A percentile compares a stretch with the other conserved stretches of the same genome.
Conservation (phyloP, 2,797 vertebrate species). For the Notolabrus celidotus region DNA sequence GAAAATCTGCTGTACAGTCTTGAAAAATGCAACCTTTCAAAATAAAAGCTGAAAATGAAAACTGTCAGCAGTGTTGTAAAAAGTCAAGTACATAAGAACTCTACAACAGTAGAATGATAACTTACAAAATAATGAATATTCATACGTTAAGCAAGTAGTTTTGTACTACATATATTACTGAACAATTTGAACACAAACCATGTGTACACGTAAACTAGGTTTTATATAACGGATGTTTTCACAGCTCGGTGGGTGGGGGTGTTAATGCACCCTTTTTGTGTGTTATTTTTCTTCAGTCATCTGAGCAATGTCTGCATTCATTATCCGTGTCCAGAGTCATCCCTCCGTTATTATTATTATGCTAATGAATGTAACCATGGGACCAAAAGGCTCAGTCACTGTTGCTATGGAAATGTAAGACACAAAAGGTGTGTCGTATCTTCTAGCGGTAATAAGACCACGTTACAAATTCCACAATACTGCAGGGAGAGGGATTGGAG, state of each 20-base stretch:
- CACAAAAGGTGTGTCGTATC: constrained; percentile 25
- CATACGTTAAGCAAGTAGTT: constrained; percentile 14
- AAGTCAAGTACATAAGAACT: constrained; percentile 1
- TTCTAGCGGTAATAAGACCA: constrained; percentile 25
- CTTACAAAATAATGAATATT: background rate
- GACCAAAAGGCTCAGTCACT: constrained; percentile 15
- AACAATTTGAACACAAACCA: constrained; percentile 10
- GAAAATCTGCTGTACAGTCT: background rate
- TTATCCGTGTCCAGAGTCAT: constrained; percentile 36
- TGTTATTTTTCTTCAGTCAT: constrained; percentile 2
- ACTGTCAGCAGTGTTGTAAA: background rate
- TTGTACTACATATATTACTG: constrained; percentile 25
- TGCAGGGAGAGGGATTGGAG: constrained; percentile 12
- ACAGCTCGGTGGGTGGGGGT: background rate
- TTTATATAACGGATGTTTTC: constrained; percentile 6
- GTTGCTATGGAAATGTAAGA: constrained; percentile 65
- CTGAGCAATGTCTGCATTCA: constrained; percentile 38
- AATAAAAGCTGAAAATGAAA: background rate
- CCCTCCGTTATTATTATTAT: constrained; percentile 21
- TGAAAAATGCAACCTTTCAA: background rate
- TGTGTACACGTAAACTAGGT: constrained; percentile 5
- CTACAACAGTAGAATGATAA: background rate
- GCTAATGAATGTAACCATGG: constrained; percentile 48
- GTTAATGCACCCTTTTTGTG: background rate
- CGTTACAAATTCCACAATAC: constrained; percentile 11